A percentile compares a stretch with the other conserved stretches of the same genome.
These are phyloP conservation scores for Pipistrellus nathusii DNA, from an alignment of 2,797 vertebrate species.

Conservation along the genomic window DNA sequence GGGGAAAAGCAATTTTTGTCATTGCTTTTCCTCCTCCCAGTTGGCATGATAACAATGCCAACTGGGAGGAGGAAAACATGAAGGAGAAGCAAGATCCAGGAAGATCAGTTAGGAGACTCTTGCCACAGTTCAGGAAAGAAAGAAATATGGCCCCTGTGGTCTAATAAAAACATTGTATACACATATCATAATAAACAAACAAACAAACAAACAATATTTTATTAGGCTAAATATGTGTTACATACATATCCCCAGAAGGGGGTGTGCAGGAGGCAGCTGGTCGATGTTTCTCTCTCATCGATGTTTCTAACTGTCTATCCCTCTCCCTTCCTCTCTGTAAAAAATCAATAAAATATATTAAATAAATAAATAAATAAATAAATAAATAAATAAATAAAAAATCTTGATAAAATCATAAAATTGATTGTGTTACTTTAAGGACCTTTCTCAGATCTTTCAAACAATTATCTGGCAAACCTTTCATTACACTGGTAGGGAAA, in stretches of 20 bases:
- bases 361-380: too few relatives aligned
- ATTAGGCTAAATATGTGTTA: neutral
- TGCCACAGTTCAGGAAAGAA: neutral
- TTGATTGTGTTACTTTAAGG: neutral
- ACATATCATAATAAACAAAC: too few relatives aligned
- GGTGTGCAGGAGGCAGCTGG: too few relatives aligned
- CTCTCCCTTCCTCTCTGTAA: too few relatives aligned
- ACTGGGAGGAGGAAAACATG: neutral
- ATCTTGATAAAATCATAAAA: neutral
- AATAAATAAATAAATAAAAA: too few relatives aligned
- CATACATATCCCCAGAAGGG: neutral
- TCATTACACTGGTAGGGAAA: neutral
- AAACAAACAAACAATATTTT: neutral
- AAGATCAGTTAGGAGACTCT: neutral
- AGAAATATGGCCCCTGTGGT: neutral
- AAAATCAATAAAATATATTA: too few relatives aligned
- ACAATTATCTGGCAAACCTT: neutral
- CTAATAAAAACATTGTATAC: neutral
- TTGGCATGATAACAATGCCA: accelerated
- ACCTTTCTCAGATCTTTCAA: neutral
- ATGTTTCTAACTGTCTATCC: too few relatives aligned
- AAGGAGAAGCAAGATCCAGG: neutral
- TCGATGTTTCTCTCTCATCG: too few relatives aligned
- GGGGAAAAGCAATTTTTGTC: neutral
- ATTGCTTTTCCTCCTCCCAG: too few relatives aligned